phyloP scores from a whole-genome alignment of 2,113 vertebrate genomes.

The Camelus dromedarius region DNA sequence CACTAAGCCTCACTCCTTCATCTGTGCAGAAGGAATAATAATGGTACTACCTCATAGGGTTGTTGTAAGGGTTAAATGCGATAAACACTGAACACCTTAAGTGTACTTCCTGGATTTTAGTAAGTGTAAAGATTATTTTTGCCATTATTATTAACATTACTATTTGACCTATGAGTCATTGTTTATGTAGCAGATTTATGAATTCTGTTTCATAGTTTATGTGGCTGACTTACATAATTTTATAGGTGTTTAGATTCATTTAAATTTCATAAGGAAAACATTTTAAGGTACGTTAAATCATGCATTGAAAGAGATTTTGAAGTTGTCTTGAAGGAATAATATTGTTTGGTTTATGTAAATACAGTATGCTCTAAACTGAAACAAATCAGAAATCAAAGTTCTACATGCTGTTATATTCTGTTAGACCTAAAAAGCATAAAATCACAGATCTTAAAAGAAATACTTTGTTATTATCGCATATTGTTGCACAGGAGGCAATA shows the following conservation, averaged over 20 bases:
- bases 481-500: conserved; percentile 1
- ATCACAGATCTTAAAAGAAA: conserved; percentile 47
- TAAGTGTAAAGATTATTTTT: neutral
- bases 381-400: conserved; percentile 8
- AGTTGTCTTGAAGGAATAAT: neutral
- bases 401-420: neutral
- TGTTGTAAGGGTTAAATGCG: neutral
- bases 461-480: neutral
- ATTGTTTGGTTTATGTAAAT: conserved; percentile 42
- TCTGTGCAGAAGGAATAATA: neutral
- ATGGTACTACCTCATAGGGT: neutral
- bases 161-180: conserved; percentile 46
- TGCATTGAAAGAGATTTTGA: conserved; percentile 42
- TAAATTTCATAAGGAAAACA: conserved; percentile 54
- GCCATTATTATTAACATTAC: neutral
- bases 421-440: neutral
- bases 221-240: neutral
- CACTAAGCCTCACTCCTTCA: neutral
- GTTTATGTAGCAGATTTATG: conserved; percentile 20
- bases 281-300: conserved; percentile 11
- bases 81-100: neutral
- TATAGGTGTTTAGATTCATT: neutral
- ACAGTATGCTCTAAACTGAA: neutral
- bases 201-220: neutral
- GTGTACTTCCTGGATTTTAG: neutral